Evolutionary conservation across 2,113 vertebrate species (phyloP), one percentile per base, ranked within the genome.

Genomic region (Cettia cetti): DNA sequence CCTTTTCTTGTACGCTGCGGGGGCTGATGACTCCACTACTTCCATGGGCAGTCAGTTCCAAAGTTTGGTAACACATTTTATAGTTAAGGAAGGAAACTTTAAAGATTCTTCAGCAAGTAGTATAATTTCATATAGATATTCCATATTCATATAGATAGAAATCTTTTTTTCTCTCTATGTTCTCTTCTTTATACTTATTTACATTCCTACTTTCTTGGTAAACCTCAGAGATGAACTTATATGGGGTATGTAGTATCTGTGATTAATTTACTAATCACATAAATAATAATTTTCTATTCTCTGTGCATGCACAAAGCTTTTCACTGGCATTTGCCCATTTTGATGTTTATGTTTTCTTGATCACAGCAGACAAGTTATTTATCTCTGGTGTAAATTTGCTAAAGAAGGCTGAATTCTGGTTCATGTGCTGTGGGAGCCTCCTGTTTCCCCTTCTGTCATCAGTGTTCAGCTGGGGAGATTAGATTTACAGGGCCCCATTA

Each of bases 31-130:
- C 18, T 33, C 33, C 18, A 13, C 10, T 39, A 39, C 28, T 69
- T 39, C 15, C 23, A 28, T 3, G 6, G 8, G 12, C 13, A 33
- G 28, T 39, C 37, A 60, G 16, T 53, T 69, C 8, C 15, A 24
- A 47, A 9, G 5, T 15, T 11, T 61, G n/a, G 10, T 8, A 61
- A 24, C 10, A 33, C 1, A 66, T 91, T 92, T 97, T 91, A 91
- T 61, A 89, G 31, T 74, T 27, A 37, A 94, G 45, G 66, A 93
- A 95, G 57, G 74, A 86, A 70, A n/a, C 12, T 82, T 92, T 87
- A 93, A 91, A 89, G 49, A 95, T 92, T 21, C 27, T 95, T 96
- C 57, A 92, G 11, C 66, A 40, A 68, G 21, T 63, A 81, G 57
- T 89, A 92, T 96, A 27, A 86, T 72, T 89, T 75, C 47, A 35